Evolutionary conservation across 2,113 vertebrate species (phyloP).

Genomic region (Ifrita kowaldi): DNA sequence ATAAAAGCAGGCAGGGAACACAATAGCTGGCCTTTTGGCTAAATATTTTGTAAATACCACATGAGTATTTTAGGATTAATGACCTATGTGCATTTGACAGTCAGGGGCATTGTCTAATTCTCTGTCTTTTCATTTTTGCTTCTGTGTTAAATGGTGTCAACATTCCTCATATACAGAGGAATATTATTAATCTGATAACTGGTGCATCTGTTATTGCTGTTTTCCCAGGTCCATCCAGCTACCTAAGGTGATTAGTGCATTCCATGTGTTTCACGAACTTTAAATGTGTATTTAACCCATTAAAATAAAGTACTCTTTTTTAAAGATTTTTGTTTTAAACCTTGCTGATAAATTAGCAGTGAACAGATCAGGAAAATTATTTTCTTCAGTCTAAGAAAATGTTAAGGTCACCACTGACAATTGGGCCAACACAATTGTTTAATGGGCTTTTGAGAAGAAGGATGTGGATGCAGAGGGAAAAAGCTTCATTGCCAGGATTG

Average conservation of each 20-base stretch:
- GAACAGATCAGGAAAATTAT: not conserved
- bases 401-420: not conserved
- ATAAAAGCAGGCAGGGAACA: not conserved
- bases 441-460: not conserved
- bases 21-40: not conserved
- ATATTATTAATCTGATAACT: not conserved
- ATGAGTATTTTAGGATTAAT: constrained; percentile 12
- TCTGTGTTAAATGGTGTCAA: not conserved
- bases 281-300: not conserved
- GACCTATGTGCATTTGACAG: not conserved
- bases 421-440: not conserved
- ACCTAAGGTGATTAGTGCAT: not conserved
- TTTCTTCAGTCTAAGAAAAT: not conserved
- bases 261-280: not conserved
- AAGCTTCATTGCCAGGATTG: not conserved
- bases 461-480: not conserved
- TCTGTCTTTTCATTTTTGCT: not conserved
- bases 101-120: not conserved
- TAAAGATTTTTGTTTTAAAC: not conserved
- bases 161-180: not conserved
- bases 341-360: not conserved
- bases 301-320: not conserved
- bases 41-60: constrained; percentile 4
- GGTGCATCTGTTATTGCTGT: not conserved
- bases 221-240: not conserved